A percentile compares a stretch with the other conserved stretches of the same genome.
These are phyloP conservation scores for Myopa tessellatipennis DNA, from an alignment of 2,888 invertebrate genomes.

Conservation along the genomic window DNA sequence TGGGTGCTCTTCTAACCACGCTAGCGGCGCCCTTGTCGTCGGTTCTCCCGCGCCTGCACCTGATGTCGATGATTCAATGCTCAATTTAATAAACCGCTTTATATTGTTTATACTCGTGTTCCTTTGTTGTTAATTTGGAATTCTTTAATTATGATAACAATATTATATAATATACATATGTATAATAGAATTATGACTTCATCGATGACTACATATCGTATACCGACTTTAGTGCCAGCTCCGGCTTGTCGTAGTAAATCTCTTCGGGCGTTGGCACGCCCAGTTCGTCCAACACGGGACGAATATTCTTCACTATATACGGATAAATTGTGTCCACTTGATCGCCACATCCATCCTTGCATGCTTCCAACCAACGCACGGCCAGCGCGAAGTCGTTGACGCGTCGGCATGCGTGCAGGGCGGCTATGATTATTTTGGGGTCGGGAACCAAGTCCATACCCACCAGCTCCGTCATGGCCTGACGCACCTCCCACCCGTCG, in stretches of 20 bases:
- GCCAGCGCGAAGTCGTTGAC: slow-evolving; percentile 93
- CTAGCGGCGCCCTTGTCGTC: neutral
- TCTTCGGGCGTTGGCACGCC: slow-evolving; percentile 93
- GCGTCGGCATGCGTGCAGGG: slow-evolving; percentile 87
- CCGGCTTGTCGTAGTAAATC: slow-evolving; percentile 94
- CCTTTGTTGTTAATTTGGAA: neutral
- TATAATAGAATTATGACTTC: too few relatives aligned
- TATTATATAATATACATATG: too few relatives aligned
- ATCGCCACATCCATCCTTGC: slow-evolving; percentile 85
- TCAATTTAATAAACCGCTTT: neutral
- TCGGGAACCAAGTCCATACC: slow-evolving; percentile 92
- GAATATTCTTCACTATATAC: slow-evolving; percentile 87
- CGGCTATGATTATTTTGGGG: slow-evolving; percentile 85
- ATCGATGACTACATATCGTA: slow-evolving; percentile 68
- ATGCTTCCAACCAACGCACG: slow-evolving; percentile 87
- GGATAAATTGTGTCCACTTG: slow-evolving; percentile 82
- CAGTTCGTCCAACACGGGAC: slow-evolving; percentile 88
- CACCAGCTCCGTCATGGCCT: slow-evolving; percentile 85
- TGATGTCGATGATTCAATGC: neutral
- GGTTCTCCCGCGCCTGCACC: too few relatives aligned
- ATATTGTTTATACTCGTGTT: neutral
- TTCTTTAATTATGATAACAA: too few relatives aligned
- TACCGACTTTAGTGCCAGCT: slow-evolving; percentile 81
- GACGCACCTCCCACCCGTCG: slow-evolving; percentile 92
- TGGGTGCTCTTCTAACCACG: too few relatives aligned